Conservation (phyloP, 2,797 vertebrate species). For the Dicrostonyx torquatus region DNA sequence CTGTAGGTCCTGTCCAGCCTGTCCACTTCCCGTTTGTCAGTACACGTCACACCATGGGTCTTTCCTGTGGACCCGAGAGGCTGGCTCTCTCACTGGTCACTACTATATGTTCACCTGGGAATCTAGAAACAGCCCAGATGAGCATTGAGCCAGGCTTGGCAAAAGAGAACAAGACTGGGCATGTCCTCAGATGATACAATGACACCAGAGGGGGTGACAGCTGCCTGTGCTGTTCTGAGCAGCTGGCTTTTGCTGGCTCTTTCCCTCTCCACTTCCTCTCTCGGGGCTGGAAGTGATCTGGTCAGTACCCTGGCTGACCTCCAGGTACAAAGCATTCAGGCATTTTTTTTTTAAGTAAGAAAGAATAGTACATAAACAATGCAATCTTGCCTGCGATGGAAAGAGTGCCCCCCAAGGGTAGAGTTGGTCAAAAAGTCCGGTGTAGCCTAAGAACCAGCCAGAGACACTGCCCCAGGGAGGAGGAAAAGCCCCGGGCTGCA, state of each 20-base stretch:
- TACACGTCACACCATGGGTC: accelerated
- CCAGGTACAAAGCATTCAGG: neutral
- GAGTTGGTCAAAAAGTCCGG: neutral
- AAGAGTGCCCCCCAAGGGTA: neutral
- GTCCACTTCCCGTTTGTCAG: neutral
- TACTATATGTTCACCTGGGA: neutral
- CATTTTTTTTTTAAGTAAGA: neutral
- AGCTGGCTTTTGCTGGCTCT: neutral
- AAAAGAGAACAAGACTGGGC: neutral
- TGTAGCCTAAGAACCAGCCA: accelerated
- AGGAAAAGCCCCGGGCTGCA: constrained; percentile 84
- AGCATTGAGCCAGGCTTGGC: neutral
- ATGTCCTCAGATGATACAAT: neutral
- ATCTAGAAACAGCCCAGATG: neutral
- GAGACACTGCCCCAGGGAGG: constrained; percentile 67
- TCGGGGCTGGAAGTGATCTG: neutral
- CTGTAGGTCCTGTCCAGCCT: neutral
- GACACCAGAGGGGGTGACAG: neutral
- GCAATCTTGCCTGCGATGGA: neutral
- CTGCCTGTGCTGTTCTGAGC: neutral
- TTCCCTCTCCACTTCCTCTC: neutral
- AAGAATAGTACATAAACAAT: neutral
- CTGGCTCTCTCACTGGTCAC: neutral
- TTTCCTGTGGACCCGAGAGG: neutral
- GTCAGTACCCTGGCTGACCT: neutral